Percentiles rank a stretch among this genome's conserved stretches.
These are phyloP conservation scores for Sminthopsis crassicaudata DNA, from an alignment of 2,113 vertebrate species.

Conservation along the genomic window DNA sequence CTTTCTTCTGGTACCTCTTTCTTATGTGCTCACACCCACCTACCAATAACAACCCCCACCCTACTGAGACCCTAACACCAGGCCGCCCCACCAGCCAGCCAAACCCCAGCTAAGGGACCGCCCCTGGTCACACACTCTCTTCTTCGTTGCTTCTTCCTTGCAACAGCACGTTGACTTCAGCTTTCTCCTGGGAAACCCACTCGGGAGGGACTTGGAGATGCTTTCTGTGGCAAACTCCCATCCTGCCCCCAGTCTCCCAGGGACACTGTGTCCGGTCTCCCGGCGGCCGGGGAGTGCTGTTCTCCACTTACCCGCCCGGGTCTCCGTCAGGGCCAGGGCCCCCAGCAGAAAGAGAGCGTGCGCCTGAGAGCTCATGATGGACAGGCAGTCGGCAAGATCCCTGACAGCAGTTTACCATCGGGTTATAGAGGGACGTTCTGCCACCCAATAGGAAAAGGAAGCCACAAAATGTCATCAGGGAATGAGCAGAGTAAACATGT, in stretches of 20 bases:
- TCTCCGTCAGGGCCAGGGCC: background rate
- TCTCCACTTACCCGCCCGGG: background rate
- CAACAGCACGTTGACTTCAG: background rate
- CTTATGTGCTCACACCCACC: background rate
- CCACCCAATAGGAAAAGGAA: background rate
- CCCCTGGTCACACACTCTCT: no score
- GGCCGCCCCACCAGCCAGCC: background rate
- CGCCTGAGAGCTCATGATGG: rapidly evolving
- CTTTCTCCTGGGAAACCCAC: background rate
- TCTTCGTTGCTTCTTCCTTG: background rate
- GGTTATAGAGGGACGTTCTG: background rate
- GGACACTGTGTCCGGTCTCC: background rate
- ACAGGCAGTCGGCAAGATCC: background rate
- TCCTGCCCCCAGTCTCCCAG: background rate
- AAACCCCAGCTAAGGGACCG: background rate
- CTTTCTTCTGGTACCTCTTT: background rate
- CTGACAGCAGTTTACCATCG: background rate
- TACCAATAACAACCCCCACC: background rate
- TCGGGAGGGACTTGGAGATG: background rate
- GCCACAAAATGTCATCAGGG: background rate
- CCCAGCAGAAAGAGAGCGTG: background rate
- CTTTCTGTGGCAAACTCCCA: background rate
- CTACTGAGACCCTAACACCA: background rate
- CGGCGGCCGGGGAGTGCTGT: no score
- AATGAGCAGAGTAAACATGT: background rate